These are phyloP conservation scores for Pygoscelis adeliae DNA, from an alignment of 2,113 vertebrate genomes.

Conservation along the genomic window DNA sequence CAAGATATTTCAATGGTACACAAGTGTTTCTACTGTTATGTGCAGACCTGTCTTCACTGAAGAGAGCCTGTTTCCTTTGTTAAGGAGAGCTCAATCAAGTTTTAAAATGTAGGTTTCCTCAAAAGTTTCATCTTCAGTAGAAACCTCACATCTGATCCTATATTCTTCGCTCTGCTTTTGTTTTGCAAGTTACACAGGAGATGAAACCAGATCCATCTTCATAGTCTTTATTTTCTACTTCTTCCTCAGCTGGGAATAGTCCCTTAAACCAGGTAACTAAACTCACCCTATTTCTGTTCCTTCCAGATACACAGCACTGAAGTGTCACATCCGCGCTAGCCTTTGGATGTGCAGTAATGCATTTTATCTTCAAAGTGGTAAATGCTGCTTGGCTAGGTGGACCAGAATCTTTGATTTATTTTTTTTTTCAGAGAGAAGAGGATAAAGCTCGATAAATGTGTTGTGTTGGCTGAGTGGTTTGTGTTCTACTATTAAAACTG, in stretches of 20 bases:
- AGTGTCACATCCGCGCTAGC: not conserved
- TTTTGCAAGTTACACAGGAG: not conserved
- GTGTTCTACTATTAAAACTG: not conserved
- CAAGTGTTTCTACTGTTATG: not conserved
- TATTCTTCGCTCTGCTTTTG: not conserved
- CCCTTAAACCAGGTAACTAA: not conserved
- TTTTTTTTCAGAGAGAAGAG: not conserved
- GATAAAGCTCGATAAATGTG: not conserved
- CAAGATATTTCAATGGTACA: not conserved
- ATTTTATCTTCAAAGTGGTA: not conserved
- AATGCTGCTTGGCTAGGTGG: not conserved
- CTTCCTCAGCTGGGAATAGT: not conserved
- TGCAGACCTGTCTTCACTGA: not conserved
- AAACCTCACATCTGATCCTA: not conserved
- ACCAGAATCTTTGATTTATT: not conserved
- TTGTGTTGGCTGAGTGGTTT: not conserved
- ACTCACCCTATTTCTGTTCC: not conserved
- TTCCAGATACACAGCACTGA: not conserved
- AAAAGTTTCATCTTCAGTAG: not conserved
- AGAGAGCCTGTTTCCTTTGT: not conserved
- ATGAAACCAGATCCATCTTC: not conserved
- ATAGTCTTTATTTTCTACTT: not conserved
- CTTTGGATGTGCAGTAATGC: not conserved
- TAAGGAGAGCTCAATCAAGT: not conserved
- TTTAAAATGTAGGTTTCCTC: not conserved